Evolutionary conservation across 2,113 vertebrate species (phyloP).

Genomic region (Rattus rattus): DNA sequence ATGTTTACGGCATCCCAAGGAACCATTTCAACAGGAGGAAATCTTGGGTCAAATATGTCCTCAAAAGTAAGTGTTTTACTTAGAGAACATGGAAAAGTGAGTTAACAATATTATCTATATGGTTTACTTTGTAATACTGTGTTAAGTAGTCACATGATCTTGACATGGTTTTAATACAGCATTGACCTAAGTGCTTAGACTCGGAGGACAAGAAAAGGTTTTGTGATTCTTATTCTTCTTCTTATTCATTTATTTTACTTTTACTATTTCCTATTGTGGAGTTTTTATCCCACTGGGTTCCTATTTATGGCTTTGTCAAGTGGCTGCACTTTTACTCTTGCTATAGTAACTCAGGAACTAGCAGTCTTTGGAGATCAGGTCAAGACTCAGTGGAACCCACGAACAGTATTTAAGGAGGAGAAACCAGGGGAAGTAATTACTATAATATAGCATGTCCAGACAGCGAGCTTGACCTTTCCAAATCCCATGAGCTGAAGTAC

Average conservation of each 20-base stretch:
- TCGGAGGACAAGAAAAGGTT: background rate
- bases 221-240: background rate
- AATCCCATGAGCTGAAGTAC: background rate
- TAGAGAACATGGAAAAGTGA: background rate
- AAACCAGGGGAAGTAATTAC: conserved; percentile 41
- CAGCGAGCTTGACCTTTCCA: conserved; percentile 52
- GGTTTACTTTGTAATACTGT: background rate
- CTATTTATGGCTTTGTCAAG: background rate
- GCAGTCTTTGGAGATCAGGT: background rate
- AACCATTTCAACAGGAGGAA: background rate
- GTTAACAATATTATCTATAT: background rate
- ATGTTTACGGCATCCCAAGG: background rate
- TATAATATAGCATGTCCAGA: conserved; percentile 44
- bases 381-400: background rate
- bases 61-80: background rate
- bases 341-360: background rate
- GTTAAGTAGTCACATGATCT: background rate
- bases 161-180: background rate
- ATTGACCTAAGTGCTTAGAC: background rate
- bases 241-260: background rate
- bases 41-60: background rate
- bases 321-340: background rate
- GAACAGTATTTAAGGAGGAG: conserved; percentile 31
- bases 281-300: background rate
- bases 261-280: background rate